A percentile compares a stretch with the other conserved stretches of the same genome.
phyloP scores from a whole-genome alignment of 2,113 vertebrate species.

The Serinus canaria region DNA sequence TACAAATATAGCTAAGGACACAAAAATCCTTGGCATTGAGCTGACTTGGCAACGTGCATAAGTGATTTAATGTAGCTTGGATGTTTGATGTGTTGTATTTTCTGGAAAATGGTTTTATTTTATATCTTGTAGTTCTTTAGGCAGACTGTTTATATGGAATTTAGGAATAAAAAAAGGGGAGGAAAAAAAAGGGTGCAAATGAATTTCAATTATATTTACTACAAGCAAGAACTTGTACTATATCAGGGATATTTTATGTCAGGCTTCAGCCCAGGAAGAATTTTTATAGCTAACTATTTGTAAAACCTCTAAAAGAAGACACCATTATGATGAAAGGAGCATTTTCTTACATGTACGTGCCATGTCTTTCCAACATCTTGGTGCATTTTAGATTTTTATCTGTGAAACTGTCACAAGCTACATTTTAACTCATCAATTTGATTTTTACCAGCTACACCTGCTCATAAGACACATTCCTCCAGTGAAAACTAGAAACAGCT shows the following conservation, averaged over 20 bases:
- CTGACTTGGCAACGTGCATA: not conserved
- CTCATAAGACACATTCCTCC: not conserved
- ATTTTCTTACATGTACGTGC: constrained; percentile 6
- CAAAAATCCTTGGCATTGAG: not conserved
- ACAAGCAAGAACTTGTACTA: not conserved
- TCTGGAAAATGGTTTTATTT: not conserved
- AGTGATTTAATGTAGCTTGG: not conserved
- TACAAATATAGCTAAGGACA: constrained; percentile 3
- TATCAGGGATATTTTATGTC: not conserved
- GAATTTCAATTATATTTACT: constrained; percentile 38
- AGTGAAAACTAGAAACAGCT: not conserved
- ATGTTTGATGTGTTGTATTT: not conserved
- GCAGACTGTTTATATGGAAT: not conserved
- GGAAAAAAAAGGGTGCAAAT: not conserved
- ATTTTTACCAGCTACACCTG: constrained; percentile 34
- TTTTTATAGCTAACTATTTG: constrained; percentile 42
- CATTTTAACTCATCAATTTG: constrained; percentile 31
- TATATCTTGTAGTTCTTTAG: not conserved
- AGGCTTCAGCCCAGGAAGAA: constrained; percentile 8
- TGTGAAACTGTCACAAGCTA: constrained; percentile 30
- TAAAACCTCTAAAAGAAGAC: constrained; percentile 30
- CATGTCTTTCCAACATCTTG: constrained; percentile 18
- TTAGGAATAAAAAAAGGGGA: not conserved
- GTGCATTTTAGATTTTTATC: constrained; percentile 24
- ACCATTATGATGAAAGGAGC: not conserved